Evolutionary conservation across 1,140 invertebrate species (phyloP), one percentile per base, ranked within the genome.

Genomic region (Coelopa frigida): DNA sequence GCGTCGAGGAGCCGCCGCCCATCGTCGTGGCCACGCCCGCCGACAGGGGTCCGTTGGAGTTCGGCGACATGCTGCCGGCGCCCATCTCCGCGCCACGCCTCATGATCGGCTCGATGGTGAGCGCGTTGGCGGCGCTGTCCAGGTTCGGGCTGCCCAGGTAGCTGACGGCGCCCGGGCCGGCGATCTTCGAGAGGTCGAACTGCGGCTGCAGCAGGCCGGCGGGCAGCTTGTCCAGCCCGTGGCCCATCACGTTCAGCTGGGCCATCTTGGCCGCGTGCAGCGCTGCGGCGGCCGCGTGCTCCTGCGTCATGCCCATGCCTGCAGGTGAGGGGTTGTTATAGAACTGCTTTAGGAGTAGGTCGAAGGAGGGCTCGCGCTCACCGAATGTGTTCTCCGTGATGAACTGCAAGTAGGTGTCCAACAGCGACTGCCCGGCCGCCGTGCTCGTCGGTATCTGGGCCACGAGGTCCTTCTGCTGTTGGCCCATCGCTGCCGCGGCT

Each of bases 391-490:
- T 89, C 58, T 90, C 87, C 0, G 84, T 85, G 51, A 90, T 88
- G 46, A 88, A 80, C 61, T 89, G 86, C 14, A 91, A 72, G 59
- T 89, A 90, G 3, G 87, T 89, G 62, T 90, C 87, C 15, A 90
- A 61, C 23, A 91, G 77, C 0, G 84, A 83, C 2, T 85, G 88
- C 1, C 85, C 84, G 4, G 63, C 62, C 5, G 67, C 72, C 31
- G 72, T 76, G 35, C 53, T 62, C 15, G 52, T 68, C 3, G 70
- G 47, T 43, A 72, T 49, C 6, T 52, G 52, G 54, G 74, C 14
- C 66, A 49, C 46, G 59, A 64, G 43, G 0, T 56, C n/a, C 31
- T 67, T 59, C 36, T 68, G 62, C 52, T 83, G 83, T 8, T 79
- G 79, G 0, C 77, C 74, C 8, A 79, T 70, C n/a, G 59, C 61